These are phyloP conservation scores for Dryadula phaetusa DNA, from an alignment of 2,888 invertebrate species.

Conservation along the genomic window DNA sequence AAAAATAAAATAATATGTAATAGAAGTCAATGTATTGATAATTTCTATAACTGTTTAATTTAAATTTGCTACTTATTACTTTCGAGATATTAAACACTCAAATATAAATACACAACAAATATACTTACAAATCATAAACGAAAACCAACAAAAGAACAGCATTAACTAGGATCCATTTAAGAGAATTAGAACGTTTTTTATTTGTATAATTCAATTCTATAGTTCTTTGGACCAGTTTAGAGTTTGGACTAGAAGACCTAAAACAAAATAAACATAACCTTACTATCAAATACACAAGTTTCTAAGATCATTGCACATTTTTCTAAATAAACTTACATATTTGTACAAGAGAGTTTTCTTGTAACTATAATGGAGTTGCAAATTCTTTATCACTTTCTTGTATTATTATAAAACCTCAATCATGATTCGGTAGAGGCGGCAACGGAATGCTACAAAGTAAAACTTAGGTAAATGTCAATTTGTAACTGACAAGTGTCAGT, in stretches of 20 bases:
- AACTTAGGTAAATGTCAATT: not conserved
- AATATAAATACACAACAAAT: not conserved
- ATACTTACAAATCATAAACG: conserved; percentile 85
- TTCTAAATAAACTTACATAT: conserved; percentile 13
- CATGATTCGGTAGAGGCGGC: not conserved
- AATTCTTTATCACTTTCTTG: not conserved
- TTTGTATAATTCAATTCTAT: conserved; percentile 80
- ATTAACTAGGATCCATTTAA: conserved; percentile 86
- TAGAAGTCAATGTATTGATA: not conserved
- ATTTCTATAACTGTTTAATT: too few species aligned
- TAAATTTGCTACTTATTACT: not conserved
- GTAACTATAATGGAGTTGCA: not conserved
- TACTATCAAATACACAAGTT: not conserved
- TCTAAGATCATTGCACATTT: not conserved
- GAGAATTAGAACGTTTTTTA: conserved; percentile 75
- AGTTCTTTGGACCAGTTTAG: conserved; percentile 80
- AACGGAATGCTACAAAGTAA: not conserved
- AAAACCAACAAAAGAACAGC: conserved; percentile 79
- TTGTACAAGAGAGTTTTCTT: not conserved
- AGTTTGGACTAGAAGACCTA: conserved; percentile 64
- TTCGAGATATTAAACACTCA: not conserved
- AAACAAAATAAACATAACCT: conserved; percentile 38
- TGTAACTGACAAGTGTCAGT: conserved; percentile 2
- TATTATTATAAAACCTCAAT: not conserved
- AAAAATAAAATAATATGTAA: not conserved